phyloP scores from a whole-genome alignment of 2,888 invertebrate genomes.

The Dynastes hyllus region DNA sequence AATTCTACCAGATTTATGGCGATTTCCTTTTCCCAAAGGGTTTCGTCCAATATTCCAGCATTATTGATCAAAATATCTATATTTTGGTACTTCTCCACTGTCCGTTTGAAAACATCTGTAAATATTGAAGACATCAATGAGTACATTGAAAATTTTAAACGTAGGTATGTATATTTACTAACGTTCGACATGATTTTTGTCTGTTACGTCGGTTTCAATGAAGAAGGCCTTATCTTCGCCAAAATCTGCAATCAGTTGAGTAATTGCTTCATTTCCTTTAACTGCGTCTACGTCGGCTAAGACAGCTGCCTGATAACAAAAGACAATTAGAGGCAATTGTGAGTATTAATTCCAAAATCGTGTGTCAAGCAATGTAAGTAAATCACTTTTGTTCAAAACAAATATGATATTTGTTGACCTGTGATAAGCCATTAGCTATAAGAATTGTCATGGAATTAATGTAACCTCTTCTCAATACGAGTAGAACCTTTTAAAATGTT shows the following conservation, averaged over 20 bases:
- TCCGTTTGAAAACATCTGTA: conserved; percentile 50
- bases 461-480: too few species aligned
- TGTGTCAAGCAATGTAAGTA: too few species aligned
- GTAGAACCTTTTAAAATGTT: too few species aligned
- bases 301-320: conserved; percentile 56
- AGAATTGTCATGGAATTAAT: too few species aligned
- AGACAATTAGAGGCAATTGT: too few species aligned
- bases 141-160: not conserved
- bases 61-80: conserved; percentile 73
- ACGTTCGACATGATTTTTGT: conserved; percentile 83
- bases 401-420: too few species aligned
- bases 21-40: conserved; percentile 82
- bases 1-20: conserved; percentile 59
- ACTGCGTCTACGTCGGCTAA: conserved; percentile 55
- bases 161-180: not conserved
- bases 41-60: conserved; percentile 83
- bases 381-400: too few species aligned
- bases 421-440: too few species aligned
- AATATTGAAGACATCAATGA: not conserved
- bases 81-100: conserved; percentile 26
- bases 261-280: conserved; percentile 76
- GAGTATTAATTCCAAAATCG: too few species aligned
- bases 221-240: conserved; percentile 79
- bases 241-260: conserved; percentile 76
- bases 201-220: conserved; percentile 81